Evolutionary conservation across 2,888 invertebrate genomes (phyloP).

Genomic region (Scelioninae gen. 2): DNA sequence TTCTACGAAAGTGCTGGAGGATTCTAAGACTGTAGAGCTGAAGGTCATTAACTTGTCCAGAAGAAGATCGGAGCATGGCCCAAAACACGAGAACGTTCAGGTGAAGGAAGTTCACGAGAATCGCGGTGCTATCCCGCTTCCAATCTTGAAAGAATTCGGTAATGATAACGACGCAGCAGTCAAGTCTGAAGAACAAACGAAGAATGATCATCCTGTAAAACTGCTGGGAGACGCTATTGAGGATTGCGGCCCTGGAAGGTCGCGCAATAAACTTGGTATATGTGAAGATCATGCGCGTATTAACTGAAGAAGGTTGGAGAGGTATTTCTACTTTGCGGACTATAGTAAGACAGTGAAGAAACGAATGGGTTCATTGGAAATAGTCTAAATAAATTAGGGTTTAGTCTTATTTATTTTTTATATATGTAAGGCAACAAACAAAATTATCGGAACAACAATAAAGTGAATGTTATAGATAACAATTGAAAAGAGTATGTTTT

Average conservation of each 20-base stretch:
- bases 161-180: not conserved
- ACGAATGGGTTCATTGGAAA: not conserved
- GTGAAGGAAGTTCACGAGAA: constrained; percentile 4
- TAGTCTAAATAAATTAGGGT: too few relatives aligned
- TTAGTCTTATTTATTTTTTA: too few relatives aligned
- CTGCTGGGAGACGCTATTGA: constrained; percentile 81
- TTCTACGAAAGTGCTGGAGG: constrained; percentile 21
- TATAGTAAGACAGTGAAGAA: not conserved
- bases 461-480: too few relatives aligned
- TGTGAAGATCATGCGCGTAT: constrained; percentile 74
- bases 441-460: too few relatives aligned
- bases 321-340: too few relatives aligned
- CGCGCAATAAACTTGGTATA: constrained; percentile 82
- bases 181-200: not conserved
- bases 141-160: not conserved
- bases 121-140: not conserved
- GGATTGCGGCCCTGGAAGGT: constrained; percentile 85
- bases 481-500: too few relatives aligned
- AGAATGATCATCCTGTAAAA: constrained; percentile 73
- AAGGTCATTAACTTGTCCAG: constrained; percentile 54
- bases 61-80: constrained; percentile 19
- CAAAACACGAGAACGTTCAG: constrained; percentile 5
- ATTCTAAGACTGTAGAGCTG: constrained; percentile 20
- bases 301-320: constrained; percentile 34
- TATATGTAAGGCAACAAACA: too few relatives aligned